These are phyloP conservation scores for Podarcis raffonei DNA, from an alignment of 2,113 vertebrate genomes.

Conservation along the genomic window DNA sequence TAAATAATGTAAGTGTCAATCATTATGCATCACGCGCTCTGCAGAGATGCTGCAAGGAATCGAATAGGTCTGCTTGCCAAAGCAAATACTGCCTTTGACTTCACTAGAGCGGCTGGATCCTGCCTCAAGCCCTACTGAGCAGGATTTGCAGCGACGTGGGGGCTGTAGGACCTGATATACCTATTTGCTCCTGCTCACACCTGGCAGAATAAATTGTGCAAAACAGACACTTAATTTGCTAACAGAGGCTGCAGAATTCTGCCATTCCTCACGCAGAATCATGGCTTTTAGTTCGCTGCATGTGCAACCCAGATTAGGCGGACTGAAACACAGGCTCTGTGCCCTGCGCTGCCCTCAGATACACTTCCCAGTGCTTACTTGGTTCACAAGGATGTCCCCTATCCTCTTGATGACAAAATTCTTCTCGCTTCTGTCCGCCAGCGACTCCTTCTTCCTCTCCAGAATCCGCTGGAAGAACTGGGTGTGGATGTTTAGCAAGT, in stretches of 20 bases:
- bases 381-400: constrained; percentile 88
- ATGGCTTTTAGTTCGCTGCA: background rate
- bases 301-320: background rate
- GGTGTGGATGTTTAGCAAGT: constrained; percentile 90
- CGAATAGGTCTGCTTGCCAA: background rate
- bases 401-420: constrained; percentile 88
- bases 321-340: constrained; percentile 5
- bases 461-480: constrained; percentile 88
- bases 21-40: background rate
- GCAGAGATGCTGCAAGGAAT: background rate
- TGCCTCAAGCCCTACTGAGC: background rate
- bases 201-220: background rate
- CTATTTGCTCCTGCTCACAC: background rate
- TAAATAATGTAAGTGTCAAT: background rate
- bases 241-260: background rate
- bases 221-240: background rate
- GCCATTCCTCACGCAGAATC: background rate
- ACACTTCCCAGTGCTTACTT: constrained; percentile 78
- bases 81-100: background rate
- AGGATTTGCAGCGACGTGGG: background rate
- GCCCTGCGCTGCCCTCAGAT: background rate
- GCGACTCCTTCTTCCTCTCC: constrained; percentile 89
- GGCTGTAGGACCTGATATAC: too few relatives aligned
- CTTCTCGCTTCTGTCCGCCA: constrained; percentile 77
- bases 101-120: background rate